Evolutionary conservation across 1,140 invertebrate genomes (phyloP).

Genomic region (Asobara japonica): DNA sequence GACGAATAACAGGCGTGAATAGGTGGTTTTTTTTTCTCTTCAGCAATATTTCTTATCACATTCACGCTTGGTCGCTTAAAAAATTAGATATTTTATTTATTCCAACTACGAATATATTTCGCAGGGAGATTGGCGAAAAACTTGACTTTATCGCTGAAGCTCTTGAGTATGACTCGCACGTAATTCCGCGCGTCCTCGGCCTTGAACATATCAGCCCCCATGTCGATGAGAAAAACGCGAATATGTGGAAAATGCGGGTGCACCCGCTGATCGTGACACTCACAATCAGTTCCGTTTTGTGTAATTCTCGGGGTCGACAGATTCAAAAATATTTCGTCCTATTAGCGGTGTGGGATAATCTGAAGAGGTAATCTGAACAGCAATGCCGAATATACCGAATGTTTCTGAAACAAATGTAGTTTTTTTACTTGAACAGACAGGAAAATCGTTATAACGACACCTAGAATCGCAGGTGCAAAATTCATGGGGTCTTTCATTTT

Average conservation of each 20-base stretch:
- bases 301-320: neutral
- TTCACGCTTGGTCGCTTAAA: neutral
- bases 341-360: neutral
- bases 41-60: neutral
- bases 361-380: too few species aligned
- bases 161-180: conserved; percentile 51
- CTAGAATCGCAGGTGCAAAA: too few species aligned
- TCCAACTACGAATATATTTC: neutral
- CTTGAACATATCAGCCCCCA: conserved; percentile 61
- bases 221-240: conserved; percentile 35
- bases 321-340: neutral
- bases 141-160: neutral
- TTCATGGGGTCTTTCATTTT: too few species aligned
- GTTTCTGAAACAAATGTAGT: too few species aligned
- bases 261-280: conserved; percentile 57
- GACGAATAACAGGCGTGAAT: neutral
- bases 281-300: conserved; percentile 29
- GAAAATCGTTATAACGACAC: too few species aligned
- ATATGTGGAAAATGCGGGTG: conserved; percentile 60
- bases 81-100: neutral
- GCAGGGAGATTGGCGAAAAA: neutral
- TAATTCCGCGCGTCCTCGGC: conserved; percentile 56
- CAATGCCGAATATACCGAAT: too few species aligned
- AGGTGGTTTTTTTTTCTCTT: neutral
- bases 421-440: too few species aligned